Evolutionary conservation across 2,797 vertebrate genomes (phyloP), one percentile per base, ranked within the genome.

Genomic region (Sphaeramia orbicularis): DNA sequence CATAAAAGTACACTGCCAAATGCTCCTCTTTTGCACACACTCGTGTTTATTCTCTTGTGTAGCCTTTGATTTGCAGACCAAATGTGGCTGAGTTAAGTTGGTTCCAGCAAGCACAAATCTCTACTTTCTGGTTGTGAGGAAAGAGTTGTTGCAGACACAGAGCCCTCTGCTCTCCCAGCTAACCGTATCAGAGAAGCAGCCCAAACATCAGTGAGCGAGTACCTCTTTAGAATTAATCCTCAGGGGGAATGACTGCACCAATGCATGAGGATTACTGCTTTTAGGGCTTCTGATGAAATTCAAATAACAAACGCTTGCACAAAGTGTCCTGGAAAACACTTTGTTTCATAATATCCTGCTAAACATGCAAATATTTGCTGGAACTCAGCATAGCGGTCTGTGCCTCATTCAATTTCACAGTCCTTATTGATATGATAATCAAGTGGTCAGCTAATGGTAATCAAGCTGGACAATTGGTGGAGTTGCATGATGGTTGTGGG

Each of bases 181-280:
- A 81, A 89, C 79, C 58, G 30, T 89, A 87, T 90, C 90, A 84
- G 76, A 84, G 76, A 64, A 84, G 80, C 80, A 74, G 84, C 72
- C 75, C 62, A 60, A 84, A 90, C 86, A 90, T 88, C 83, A 87
- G 74, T 68, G 73, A 88, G 81, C 56, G 54, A 80, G 80, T 76
- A 83, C 85, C 86, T 89, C 87, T 93, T 90, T 72, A 89, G 85
- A 87, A 91, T 84, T 89, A 90, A 91, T 92, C 90, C 87, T 48
- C 14, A 2, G 56, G 73, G 37, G 21, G 62, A 10, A 6, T 48
- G 72, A 57, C 73, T 80, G 73, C 79, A 88, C 80, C 83, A 86
- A 21, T 58, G 84, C 73, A 56, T 21, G 61, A 79, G 86, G 84
- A 89, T 91, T 92, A 91, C 81, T 80, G 81, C 85, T 90, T 89